phyloP scores from a whole-genome alignment of 2,113 vertebrate species.

The Willisornis vidua region DNA sequence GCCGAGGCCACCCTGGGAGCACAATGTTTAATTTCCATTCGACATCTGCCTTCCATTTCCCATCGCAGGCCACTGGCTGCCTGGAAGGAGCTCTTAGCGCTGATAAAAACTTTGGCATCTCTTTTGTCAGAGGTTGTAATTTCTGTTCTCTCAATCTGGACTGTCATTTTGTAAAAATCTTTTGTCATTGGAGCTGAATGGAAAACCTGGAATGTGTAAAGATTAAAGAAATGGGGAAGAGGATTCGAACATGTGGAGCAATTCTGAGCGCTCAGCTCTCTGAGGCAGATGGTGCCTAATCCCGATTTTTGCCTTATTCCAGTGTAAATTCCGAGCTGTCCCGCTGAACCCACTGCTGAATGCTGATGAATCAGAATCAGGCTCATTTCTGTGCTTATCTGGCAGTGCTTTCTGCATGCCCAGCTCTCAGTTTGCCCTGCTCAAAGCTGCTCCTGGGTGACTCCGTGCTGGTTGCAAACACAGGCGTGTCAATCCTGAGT shows the following conservation, averaged over 20 bases:
- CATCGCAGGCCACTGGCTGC: neutral
- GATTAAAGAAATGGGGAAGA: slow-evolving; percentile 10
- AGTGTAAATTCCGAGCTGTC: slow-evolving; percentile 18
- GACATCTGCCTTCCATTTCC: slow-evolving; percentile 55
- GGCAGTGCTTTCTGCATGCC: neutral
- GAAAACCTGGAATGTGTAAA: slow-evolving; percentile 37
- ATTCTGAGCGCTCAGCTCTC: neutral
- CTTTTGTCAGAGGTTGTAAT: slow-evolving; percentile 64
- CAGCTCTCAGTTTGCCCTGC: neutral
- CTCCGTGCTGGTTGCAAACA: neutral
- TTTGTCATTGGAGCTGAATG: slow-evolving; percentile 37
- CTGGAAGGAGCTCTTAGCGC: slow-evolving; percentile 21
- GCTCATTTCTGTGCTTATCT: slow-evolving; percentile 9
- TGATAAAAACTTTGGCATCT: slow-evolving; percentile 45
- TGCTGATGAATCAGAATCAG: slow-evolving; percentile 24
- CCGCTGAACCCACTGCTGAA: neutral
- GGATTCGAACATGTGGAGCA: slow-evolving; percentile 30
- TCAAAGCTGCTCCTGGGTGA: neutral
- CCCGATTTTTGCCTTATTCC: slow-evolving; percentile 51
- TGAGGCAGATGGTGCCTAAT: slow-evolving; percentile 14
- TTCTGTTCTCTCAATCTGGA: slow-evolving; percentile 55
- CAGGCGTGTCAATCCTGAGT: neutral
- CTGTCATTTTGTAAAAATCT: slow-evolving; percentile 56
- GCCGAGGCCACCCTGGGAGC: slow-evolving; percentile 53
- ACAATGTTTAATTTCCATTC: slow-evolving; percentile 66